Evolutionary conservation across 2,888 invertebrate species (phyloP), one percentile per base, ranked within the genome.

Genomic region (Gymnocheta viridis): DNA sequence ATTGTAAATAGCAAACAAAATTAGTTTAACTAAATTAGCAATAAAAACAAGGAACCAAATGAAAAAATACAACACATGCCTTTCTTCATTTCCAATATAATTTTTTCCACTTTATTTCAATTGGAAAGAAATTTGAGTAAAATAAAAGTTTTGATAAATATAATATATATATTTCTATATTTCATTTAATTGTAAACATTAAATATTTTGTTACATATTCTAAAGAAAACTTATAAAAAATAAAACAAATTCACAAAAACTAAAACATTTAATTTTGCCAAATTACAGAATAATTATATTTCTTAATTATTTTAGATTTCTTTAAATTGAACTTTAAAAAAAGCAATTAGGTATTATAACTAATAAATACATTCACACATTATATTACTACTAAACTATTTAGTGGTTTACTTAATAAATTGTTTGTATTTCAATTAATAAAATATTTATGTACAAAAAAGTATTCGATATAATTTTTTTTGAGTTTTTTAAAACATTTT

Each of bases 11-110:
- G 83, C 76, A 83, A 83, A 83, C 80, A 80, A 80, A 83, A 80
- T 80, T 82, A 72, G 44, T 82, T 76, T 83, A 79, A 76, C 83
- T 82, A 82, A 70, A 84, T 81, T 81, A 81, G 72, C 80, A 80
- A 41, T 77, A 84, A 77, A 83, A 83, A 81, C 72, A 81, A 84
- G 81, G 81, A 84, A 84, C 83, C 77, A 67, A 74, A 72, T 27
- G 49, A 69, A 80, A 83, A 81, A 77, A 58, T 66, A 80, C 22
- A 81, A 84, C 76, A 81, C 80, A 83, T 79, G 80, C 66, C 66
- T 83, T 76, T 54, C 24, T 51, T 38, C 27, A 67, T 35, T 56
- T 14, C 44, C 17, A 62, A 56, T 29, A 27, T 38, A 47, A 10
- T 77, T 38, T 41, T 49, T 29, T 10, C 44, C 3, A 29, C 9